A percentile compares a stretch with the other conserved stretches of the same genome.
These are phyloP conservation scores for Thecophora atra DNA, from an alignment of 2,888 invertebrate species.

Conservation along the genomic window DNA sequence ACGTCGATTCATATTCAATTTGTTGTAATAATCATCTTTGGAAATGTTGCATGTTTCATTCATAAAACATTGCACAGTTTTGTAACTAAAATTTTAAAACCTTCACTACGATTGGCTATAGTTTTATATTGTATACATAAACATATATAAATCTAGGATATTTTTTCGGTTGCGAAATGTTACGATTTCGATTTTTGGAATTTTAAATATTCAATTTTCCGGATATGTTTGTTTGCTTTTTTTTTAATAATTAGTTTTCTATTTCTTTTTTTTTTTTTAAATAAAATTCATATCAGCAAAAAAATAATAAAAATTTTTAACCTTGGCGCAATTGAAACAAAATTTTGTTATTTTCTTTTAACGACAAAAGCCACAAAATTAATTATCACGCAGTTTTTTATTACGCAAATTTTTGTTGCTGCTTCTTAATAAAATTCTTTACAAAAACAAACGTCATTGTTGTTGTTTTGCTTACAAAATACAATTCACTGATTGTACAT, in stretches of 20 bases:
- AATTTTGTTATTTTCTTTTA: no score
- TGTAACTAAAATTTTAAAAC: background rate
- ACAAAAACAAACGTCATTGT: background rate
- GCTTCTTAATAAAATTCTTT: background rate
- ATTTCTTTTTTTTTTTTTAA: background rate
- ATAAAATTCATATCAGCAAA: background rate
- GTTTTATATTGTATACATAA: no score
- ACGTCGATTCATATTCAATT: no score
- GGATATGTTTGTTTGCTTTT: constrained; percentile 16
- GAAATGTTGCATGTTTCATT: background rate
- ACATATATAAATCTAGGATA: no score
- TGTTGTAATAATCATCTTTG: no score
- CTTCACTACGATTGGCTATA: no score
- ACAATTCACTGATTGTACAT: constrained; percentile 3
- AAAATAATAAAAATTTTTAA: no score
- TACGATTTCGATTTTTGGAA: no score
- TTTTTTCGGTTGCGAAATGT: no score
- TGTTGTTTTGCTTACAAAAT: background rate
- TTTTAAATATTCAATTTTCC: background rate
- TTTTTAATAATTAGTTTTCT: background rate
- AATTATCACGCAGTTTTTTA: no score
- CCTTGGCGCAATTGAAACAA: no score
- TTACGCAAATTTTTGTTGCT: background rate
- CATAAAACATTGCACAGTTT: background rate
- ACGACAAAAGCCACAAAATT: no score